These are phyloP conservation scores for Eulemur rubriventer DNA, from an alignment of 2,797 vertebrate genomes.

Conservation along the genomic window DNA sequence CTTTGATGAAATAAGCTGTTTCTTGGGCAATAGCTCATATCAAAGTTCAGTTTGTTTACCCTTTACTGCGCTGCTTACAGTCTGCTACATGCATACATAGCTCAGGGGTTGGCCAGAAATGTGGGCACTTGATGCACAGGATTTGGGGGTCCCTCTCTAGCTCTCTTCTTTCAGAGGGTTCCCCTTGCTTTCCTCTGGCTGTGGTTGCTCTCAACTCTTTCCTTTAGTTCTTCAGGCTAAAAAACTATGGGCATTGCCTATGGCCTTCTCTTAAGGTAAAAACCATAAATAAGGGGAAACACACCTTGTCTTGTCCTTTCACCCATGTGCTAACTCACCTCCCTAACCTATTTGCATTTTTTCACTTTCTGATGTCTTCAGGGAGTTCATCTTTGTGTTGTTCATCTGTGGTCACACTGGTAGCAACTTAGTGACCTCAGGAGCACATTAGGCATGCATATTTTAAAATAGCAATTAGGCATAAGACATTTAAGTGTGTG, in stretches of 20 bases:
- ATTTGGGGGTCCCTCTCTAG: not conserved
- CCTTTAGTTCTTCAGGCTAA: not conserved
- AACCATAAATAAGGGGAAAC: not conserved
- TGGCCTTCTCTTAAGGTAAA: not conserved
- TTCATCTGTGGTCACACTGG: not conserved
- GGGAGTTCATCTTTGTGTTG: not conserved
- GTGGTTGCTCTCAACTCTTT: not conserved
- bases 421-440: not conserved
- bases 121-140: not conserved
- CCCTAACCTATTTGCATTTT: not conserved
- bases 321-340: not conserved
- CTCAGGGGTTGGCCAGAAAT: not conserved
- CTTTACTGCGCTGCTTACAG: not conserved
- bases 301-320: not conserved
- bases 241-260: not conserved
- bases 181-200: not conserved
- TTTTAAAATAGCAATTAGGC: not conserved
- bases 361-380: not conserved
- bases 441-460: not conserved
- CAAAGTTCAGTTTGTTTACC: not conserved
- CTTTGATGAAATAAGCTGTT: not conserved
- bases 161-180: not conserved
- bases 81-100: not conserved
- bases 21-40: not conserved
- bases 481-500: not conserved